phyloP scores from a whole-genome alignment of 1,140 invertebrate genomes.

The Leptopilina clavipes region DNA sequence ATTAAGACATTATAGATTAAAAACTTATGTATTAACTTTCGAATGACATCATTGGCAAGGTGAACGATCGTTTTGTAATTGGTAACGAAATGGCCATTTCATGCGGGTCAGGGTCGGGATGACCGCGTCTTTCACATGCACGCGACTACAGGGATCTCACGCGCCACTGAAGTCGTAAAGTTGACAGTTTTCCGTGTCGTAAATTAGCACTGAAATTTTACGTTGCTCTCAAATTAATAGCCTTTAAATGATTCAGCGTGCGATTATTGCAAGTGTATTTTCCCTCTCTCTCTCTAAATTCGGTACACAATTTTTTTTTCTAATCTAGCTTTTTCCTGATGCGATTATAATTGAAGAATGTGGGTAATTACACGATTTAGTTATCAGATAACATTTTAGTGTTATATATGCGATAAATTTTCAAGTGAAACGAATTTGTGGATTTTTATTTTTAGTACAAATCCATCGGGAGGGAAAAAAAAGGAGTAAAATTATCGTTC shows the following conservation, averaged over 20 bases:
- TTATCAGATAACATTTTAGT: no score
- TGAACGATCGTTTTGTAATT: conserved; percentile 53
- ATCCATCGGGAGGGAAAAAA: conserved; percentile 37
- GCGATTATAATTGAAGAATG: no score
- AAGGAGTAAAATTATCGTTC: conserved; percentile 62
- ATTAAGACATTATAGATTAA: background rate
- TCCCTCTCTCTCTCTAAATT: background rate
- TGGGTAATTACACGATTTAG: no score
- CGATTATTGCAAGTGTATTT: background rate
- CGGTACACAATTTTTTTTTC: no score
- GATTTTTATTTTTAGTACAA: background rate
- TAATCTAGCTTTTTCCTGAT: no score
- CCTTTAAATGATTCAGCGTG: conserved; percentile 44
- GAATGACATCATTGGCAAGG: conserved; percentile 39
- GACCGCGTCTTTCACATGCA: conserved; percentile 53
- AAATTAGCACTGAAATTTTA: conserved; percentile 60
- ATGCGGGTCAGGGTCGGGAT: conserved; percentile 56
- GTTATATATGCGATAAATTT: background rate
- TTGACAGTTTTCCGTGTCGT: conserved; percentile 62
- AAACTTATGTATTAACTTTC: background rate
- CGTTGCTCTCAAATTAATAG: conserved; percentile 53
- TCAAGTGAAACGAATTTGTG: background rate
- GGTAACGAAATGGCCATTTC: conserved; percentile 47
- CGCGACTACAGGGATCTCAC: conserved; percentile 50
- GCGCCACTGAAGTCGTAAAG: conserved; percentile 61